Base-by-base conservation (phyloP, 2,797 vertebrate genomes). In the Macropodus opercularis region DNA sequence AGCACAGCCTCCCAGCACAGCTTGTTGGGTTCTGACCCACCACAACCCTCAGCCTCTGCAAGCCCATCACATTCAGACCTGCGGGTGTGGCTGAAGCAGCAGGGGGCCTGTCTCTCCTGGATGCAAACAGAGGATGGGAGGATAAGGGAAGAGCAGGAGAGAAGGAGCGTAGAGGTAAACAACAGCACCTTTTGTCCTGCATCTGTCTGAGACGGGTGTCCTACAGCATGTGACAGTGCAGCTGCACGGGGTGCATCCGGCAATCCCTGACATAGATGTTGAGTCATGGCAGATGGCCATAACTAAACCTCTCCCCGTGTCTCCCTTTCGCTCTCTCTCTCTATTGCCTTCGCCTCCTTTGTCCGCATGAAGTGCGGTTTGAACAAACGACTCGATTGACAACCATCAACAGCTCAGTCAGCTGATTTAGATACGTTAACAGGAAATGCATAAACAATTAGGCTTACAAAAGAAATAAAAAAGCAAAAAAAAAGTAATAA, bases 11-110 rank as follows among this genome's bases (percentile, higher is more conserved):
- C 80, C 74, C 83, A 65, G 84, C 90, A 90, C 91, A 92, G 90
- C 89, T 90, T 92, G 92, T 89, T 83, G 85, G 86, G 88, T 85
- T 92, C 63, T 92, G 89, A 92, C 90, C 92, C 81, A 61, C 72
- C 41, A 32, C 66, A 66, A 57, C 77, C 64, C 83, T 72, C 81
- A 64, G 36, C 63, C 61, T 52, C 65, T 35, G 19, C 67, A 67
- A 69, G 66, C 36, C 60, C 18, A 69, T 79, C 79, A 70, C 76
- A 69, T 68, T 80, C 66, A 72, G 63, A 81, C 79, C 75, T 77
- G 65, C 54, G 63, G 61, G 77, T 22, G 53, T 12, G 59, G 71
- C 85, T 76, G 71, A 62, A 58, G 34, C 75, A 81, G 73, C 64
- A 67, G 80, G 80, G 79, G 77, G 63, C 41, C 70, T 56, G 47